Conservation (phyloP, 2,113 vertebrate species). For the Daphoenositta chrysoptera region DNA sequence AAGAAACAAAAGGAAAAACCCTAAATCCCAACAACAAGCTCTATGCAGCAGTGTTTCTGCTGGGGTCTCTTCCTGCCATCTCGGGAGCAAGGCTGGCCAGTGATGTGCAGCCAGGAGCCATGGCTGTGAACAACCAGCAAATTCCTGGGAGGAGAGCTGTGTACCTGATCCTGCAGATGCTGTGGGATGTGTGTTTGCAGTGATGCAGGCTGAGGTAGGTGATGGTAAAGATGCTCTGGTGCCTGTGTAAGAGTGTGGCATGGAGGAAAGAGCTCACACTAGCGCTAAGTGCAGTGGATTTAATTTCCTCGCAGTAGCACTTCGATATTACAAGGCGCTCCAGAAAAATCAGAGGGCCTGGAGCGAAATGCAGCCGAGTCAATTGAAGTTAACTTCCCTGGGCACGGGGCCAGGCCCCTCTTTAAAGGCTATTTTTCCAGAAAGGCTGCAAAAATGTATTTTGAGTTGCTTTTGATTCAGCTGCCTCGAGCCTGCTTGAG, state of each 20-base stretch:
- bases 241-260: background rate
- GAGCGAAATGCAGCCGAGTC: background rate
- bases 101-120: background rate
- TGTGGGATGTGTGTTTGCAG: accelerated
- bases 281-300: background rate
- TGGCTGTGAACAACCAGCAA: accelerated
- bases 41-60: background rate
- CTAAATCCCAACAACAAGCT: background rate
- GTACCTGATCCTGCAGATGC: background rate
- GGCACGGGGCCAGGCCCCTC: background rate
- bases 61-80: background rate
- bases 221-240: background rate
- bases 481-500: background rate
- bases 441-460: background rate
- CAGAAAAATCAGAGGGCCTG: conserved; percentile 30
- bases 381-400: conserved; percentile 38
- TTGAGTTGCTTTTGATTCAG: background rate
- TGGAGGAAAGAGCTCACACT: background rate
- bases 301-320: background rate
- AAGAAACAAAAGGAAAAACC: background rate
- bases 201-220: background rate
- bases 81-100: background rate
- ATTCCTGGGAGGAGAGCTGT: background rate
- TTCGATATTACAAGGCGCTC: background rate
- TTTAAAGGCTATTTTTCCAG: conserved; percentile 19